Conservation (phyloP, 1,140 invertebrate species). For the Mamestra configurata region DNA sequence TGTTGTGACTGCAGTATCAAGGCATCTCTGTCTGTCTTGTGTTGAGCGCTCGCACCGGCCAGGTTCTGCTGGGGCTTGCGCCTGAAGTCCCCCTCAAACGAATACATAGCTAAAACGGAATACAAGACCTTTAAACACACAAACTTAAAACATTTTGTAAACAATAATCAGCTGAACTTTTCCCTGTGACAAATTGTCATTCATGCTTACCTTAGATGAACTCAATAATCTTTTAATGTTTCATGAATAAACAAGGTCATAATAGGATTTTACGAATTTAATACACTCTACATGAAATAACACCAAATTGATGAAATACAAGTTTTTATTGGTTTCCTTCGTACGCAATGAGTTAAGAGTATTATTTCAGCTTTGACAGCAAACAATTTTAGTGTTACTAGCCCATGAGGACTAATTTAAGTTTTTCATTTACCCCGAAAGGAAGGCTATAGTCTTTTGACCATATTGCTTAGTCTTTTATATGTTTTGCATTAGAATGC, state of each 20-base stretch:
- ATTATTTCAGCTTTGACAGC: conserved; percentile 41
- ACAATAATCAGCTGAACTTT: conserved; percentile 70
- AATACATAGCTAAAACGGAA: conserved; percentile 89
- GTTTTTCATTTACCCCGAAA: too few species aligned
- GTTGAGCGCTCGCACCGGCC: conserved; percentile 92
- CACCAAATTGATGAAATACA: conserved; percentile 33
- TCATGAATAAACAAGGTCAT: conserved; percentile 33
- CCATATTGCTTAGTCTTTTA: too few species aligned
- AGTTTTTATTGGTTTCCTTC: conserved; percentile 43
- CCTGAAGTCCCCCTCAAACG: conserved; percentile 97
- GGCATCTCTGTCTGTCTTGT: conserved; percentile 92
- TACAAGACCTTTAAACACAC: conserved; percentile 31
- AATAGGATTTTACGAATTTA: conserved; percentile 32
- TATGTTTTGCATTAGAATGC: too few species aligned
- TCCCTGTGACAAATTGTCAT: neutral
- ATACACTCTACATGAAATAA: conserved; percentile 32
- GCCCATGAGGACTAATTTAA: too few species aligned
- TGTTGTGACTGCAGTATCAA: conserved; percentile 94
- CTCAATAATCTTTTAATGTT: conserved; percentile 22
- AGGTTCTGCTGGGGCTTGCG: conserved; percentile 96
- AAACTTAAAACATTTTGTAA: conserved; percentile 60
- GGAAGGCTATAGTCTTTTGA: too few species aligned
- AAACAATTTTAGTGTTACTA: conserved; percentile 33
- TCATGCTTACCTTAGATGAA: conserved; percentile 43
- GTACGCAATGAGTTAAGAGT: conserved; percentile 43